These are phyloP conservation scores for Chelonia mydas DNA, from an alignment of 2,797 vertebrate genomes.

Conservation along the genomic window DNA sequence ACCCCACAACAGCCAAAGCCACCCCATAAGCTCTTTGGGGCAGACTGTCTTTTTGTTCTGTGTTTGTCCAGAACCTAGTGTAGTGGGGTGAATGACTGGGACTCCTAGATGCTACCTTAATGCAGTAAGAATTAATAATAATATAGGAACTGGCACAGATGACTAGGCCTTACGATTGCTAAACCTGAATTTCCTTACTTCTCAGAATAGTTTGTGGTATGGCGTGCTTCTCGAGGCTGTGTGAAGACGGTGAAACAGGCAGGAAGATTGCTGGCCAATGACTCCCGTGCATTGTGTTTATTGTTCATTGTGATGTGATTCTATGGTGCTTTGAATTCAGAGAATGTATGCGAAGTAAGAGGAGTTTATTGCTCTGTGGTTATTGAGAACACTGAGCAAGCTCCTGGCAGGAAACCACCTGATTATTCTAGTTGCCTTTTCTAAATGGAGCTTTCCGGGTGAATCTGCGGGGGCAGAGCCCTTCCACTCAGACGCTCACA, in stretches of 20 bases:
- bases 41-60: no score
- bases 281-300: background rate
- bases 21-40: background rate
- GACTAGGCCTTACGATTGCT: background rate
- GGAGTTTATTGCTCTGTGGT: background rate
- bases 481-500: background rate
- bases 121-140: no score
- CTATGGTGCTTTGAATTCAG: background rate
- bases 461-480: background rate
- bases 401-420: background rate
- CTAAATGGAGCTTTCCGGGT: background rate
- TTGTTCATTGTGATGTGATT: background rate
- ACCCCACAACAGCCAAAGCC: background rate
- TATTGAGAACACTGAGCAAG: background rate
- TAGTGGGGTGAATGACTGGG: no score
- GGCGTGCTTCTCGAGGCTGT: background rate
- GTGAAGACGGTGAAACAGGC: background rate
- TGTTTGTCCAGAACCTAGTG: no score
- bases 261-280: background rate
- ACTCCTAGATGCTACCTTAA: no score
- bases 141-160: background rate
- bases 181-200: background rate
- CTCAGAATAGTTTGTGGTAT: background rate
- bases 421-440: background rate
- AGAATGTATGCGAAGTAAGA: background rate